phyloP scores from a whole-genome alignment of 1,140 invertebrate species.

The Drosophila azteca region DNA sequence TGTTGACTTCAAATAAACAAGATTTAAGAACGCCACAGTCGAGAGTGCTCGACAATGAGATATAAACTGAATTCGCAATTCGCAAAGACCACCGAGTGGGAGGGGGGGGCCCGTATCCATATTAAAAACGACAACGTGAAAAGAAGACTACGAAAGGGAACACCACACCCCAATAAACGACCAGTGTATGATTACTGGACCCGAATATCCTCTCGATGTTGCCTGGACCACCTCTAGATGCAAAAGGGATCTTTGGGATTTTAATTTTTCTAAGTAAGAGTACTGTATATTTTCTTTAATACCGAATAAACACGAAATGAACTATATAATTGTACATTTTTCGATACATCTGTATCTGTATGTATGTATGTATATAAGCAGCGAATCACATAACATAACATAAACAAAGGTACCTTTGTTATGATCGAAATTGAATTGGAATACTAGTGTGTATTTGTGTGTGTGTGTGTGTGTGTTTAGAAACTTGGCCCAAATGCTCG shows the following conservation, averaged over 20 bases:
- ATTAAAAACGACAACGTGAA: no score
- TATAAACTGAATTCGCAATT: conserved; percentile 3
- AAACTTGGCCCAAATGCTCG: conserved; percentile 54
- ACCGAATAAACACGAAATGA: conserved; percentile 53
- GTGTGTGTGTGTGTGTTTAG: conserved; percentile 27
- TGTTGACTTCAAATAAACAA: conserved; percentile 51
- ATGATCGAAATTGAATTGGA: conserved; percentile 23
- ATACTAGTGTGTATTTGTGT: conserved; percentile 1
- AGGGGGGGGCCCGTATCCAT: no score
- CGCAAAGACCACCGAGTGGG: no score
- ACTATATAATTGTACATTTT: conserved; percentile 47
- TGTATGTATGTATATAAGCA: conserved; percentile 34
- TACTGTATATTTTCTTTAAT: conserved; percentile 52
- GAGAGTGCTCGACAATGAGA: conserved; percentile 40
- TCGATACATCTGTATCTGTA: conserved; percentile 9
- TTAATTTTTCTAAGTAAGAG: conserved; percentile 20
- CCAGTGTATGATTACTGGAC: no score
- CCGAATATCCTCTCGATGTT: no score
- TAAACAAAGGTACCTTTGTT: conserved; percentile 34
- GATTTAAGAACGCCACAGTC: conserved; percentile 35
- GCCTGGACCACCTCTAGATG: no score
- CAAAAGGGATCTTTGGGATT: background rate
- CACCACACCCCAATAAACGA: no score
- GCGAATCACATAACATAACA: conserved; percentile 57
- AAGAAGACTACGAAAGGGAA: no score